Evolutionary conservation across 2,888 invertebrate genomes (phyloP), one percentile per base, ranked within the genome.

Genomic region (Antheraea assamensis): DNA sequence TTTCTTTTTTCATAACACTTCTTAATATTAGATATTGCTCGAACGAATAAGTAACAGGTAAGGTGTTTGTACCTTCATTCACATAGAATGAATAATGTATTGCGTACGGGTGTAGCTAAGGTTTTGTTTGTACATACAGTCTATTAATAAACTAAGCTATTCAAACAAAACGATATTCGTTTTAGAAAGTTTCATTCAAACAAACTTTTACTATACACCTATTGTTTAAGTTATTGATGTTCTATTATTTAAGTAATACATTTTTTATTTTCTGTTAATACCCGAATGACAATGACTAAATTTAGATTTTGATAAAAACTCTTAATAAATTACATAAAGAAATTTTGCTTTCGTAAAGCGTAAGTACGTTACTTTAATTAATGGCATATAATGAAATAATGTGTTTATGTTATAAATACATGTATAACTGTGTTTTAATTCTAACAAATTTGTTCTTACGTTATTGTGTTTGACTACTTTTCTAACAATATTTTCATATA

Each of bases 111-210:
- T 30, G 15, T 30, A 4, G 61, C 61, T 30, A 64, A 64, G 27
- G 61, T 64, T 64, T 64, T 64, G 61, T 64, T 64, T 30, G 61
- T 64, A 64, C 17, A 27, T 64, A 64, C 17, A 27, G 61, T 64
- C 61, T 64, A 64, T 30, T 64, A 64, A 64, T 64, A 64, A 64
- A 64, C 61, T 64, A 17, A 30, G 27, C 30, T 64, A 64, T 64
- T 64, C 61, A 64, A 64, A 64, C 61, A 21, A 64, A 64, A 15
- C 61, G 61, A 30, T 64, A 64, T 64, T 27, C 30, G 27, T 64
- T 64, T 64, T 30, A 30, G 61, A 5, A 64, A 64, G 61, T 64
- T 64, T 64, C 61, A 64, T 64, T 64, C 30, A 64, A 30, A 64
- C 27, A 64, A 64, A 64, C 27, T 64, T 64, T 64, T 64, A 64